These are phyloP conservation scores for Enoplosus armatus DNA, from an alignment of 2,797 vertebrate genomes.

Conservation along the genomic window DNA sequence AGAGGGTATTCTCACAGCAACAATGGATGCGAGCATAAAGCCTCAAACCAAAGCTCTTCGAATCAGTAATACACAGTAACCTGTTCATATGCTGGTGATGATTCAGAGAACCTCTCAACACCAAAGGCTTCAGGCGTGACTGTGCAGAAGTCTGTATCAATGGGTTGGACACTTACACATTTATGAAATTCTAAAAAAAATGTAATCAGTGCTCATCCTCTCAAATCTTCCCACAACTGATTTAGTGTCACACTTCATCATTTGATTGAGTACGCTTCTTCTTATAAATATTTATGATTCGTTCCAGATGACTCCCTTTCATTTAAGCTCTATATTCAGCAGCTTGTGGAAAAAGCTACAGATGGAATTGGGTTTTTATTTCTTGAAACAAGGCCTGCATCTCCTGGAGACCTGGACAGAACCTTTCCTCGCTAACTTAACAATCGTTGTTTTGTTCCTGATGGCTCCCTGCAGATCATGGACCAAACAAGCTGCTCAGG, in stretches of 20 bases:
- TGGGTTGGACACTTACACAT: background rate
- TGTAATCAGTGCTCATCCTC: background rate
- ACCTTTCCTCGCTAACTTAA: constrained; percentile 76
- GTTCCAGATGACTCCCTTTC: background rate
- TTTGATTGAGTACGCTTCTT: background rate
- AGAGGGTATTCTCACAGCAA: constrained; percentile 41
- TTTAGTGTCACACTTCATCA: constrained; percentile 6
- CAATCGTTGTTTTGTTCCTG: constrained; percentile 77
- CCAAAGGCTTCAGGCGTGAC: constrained; percentile 30
- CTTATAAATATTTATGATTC: background rate
- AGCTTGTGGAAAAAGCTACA: background rate
- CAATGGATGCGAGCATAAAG: constrained; percentile 23
- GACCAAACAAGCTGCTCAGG: constrained; percentile 72
- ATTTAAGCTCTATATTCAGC: background rate
- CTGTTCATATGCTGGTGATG: constrained; percentile 18
- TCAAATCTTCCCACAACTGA: background rate
- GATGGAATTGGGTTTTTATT: background rate
- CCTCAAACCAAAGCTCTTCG: constrained; percentile 3
- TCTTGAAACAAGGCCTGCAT: background rate
- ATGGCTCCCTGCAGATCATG: constrained; percentile 77
- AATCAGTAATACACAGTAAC: constrained; percentile 4
- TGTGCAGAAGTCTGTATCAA: constrained; percentile 24
- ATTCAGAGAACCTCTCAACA: constrained; percentile 32
- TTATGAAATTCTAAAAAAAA: background rate
- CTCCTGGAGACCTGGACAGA: constrained; percentile 72